Base-by-base conservation (phyloP, 2,113 vertebrate species). In the Perca flavescens region DNA sequence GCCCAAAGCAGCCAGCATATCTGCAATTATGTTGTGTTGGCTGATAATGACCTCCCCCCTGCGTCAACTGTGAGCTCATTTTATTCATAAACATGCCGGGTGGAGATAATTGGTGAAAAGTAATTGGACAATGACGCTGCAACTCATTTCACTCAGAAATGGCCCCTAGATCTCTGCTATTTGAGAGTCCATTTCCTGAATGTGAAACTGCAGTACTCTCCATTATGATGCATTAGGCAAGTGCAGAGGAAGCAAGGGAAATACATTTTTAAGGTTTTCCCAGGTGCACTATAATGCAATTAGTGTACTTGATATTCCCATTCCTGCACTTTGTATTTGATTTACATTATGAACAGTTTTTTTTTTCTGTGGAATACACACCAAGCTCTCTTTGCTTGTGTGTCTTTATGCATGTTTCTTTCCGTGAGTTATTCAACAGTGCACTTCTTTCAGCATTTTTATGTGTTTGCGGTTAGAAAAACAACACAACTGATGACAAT, bases 171-270 rank as follows among this genome's bases (percentile, higher is more conserved):
- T 77, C 63, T 66, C 67, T 13, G 50, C 77, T 62, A 40, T 85
- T 57, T 68, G 71, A 87, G 83, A 89, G 67, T 60, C 50, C 52
- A 67, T 86, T 90, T 91, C 80, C 87, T 89, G 78, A 58, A 83
- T 61, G 80, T 73, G 62, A 79, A 86, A 65, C 79, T 76, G 81
- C 62, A 1, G 70, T 22, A 34, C 56, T 85, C 76, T 73, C 70
- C 74, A 85, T 84, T 77, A 70, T 40, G 62, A 85, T 77, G 40
- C 82, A 86, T 81, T 43, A 88, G 56, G 31, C 36, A 25, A 69
- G 54, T 62, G 66, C 76, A 73, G 70, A 49, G 62, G 75, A 79
- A 71, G 46, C 58, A 66, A 75, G 68, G 81, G 2, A 87, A 80
- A 80, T 25, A 72, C 19, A 50, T 57, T 63, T 79, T 64, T 50